Percentiles rank a stretch among this genome's conserved stretches.
These are phyloP conservation scores for Lepidurus packardi DNA, from an alignment of 1,140 invertebrate genomes.

Conservation along the genomic window DNA sequence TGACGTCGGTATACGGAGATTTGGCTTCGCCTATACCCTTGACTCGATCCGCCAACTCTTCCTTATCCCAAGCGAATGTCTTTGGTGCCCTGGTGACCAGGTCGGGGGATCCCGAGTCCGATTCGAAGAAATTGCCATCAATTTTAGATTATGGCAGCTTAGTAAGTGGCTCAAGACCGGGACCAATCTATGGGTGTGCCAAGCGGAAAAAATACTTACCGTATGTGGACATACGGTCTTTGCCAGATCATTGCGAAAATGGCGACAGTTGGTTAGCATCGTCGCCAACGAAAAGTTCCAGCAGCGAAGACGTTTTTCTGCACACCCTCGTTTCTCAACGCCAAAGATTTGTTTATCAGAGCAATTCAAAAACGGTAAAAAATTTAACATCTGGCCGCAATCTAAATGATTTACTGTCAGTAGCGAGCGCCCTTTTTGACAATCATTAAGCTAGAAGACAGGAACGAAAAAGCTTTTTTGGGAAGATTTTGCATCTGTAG, in stretches of 20 bases:
- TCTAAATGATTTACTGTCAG: no score
- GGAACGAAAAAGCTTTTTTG: no score
- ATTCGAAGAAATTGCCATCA: background rate
- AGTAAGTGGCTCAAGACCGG: background rate
- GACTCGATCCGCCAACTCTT: background rate
- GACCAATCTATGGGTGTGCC: slow-evolving; percentile 1
- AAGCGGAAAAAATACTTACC: slow-evolving; percentile 19
- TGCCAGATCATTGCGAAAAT: background rate
- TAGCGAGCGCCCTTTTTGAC: no score
- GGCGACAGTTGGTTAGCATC: background rate
- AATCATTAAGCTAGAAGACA: no score
- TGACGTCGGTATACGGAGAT: background rate
- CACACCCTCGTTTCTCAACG: background rate
- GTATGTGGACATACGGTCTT: background rate
- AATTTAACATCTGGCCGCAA: no score
- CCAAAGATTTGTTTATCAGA: background rate
- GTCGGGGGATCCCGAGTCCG: background rate
- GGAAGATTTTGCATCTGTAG: no score
- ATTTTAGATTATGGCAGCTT: background rate
- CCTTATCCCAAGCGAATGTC: background rate
- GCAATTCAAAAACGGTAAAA: background rate
- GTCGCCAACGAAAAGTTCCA: background rate
- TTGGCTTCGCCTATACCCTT: background rate
- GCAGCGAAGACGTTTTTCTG: background rate
- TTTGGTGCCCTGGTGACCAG: background rate